Evolutionary conservation across 2,888 invertebrate genomes (phyloP), one percentile per base, ranked within the genome.

Genomic region (Eupeodes luniger): DNA sequence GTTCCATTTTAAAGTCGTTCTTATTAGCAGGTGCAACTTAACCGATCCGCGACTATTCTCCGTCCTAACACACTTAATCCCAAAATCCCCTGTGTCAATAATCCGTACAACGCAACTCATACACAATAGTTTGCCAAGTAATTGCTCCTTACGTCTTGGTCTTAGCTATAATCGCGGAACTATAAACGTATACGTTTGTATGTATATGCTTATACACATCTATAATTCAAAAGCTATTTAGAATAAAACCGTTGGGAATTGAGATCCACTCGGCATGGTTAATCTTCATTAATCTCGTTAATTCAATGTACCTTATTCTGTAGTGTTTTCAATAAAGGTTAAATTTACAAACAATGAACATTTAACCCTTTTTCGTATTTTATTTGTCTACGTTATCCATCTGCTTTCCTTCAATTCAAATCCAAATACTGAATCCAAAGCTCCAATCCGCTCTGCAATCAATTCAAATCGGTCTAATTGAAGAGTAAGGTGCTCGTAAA

Each of bases 211-310:
- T 53, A 59, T 7, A 59, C 7, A 14, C 14, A 34, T 7, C 2
- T 34, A 59, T n/a, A 61, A 62, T 14, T 59, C 61, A 40, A 62
- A 7, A 47, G 6, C 55, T 4, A 10, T 19, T 19, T 40, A 27
- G 16, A 70, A 16, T 3, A 57, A 51, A 47, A 27, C 36, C 55
- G 49, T 55, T 59, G 19, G 76, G 64, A 77, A 40, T 51, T 61
- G n/a, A 81, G 67, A 79, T 70, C 62, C 55, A 69, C 69, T 69
- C 53, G 36, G 19, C 34, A 55, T 53, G 53, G 66, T 86, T 40
- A 86, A 80, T 83, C 79, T 82, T 83, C 83, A 82, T 86, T 86
- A 86, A 86, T 86, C 83, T 66, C 70, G 70, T 86, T 79, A 86
- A 86, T 82, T 74, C 79, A 57, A 79, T 75, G 59, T 75, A 55